Evolutionary conservation across 2,113 vertebrate genomes (phyloP).

Genomic region (Vanacampus margaritifer): DNA sequence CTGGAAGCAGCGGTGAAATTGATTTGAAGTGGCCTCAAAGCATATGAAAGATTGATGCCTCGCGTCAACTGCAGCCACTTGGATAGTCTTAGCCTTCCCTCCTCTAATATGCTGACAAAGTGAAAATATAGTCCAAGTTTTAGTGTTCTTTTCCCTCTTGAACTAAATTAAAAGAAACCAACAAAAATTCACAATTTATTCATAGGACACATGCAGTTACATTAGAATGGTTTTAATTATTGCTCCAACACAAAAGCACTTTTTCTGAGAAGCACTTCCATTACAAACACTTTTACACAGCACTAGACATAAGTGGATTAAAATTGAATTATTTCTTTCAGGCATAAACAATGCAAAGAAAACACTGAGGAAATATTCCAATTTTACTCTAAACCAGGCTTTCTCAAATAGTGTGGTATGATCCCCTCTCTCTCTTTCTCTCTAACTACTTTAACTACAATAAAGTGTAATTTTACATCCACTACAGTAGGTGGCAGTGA

Average conservation of each 20-base stretch:
- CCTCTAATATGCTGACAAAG: slow-evolving; percentile 32
- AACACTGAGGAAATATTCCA: background rate
- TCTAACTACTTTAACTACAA: too few species aligned
- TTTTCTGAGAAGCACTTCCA: background rate
- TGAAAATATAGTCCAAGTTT: background rate
- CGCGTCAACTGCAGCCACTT: slow-evolving; percentile 58
- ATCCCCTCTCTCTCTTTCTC: too few species aligned
- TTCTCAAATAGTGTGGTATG: too few species aligned
- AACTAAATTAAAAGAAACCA: background rate
- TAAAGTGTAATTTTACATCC: too few species aligned
- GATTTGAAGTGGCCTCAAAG: slow-evolving; percentile 74
- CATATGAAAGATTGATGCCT: slow-evolving; percentile 74
- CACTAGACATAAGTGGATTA: background rate
- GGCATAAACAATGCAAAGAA: background rate
- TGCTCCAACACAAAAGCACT: background rate
- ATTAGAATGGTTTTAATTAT: background rate
- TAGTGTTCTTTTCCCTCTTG: background rate
- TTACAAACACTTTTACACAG: background rate
- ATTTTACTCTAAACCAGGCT: background rate
- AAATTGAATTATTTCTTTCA: background rate
- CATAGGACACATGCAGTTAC: background rate
- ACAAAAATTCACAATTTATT: background rate
- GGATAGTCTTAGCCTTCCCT: slow-evolving; percentile 45
- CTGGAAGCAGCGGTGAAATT: slow-evolving; percentile 70
- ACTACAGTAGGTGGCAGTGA: too few species aligned